Evolutionary conservation across 2,113 vertebrate species (phyloP), one percentile per base, ranked within the genome.

Genomic region (Eudyptes chrysolophus): DNA sequence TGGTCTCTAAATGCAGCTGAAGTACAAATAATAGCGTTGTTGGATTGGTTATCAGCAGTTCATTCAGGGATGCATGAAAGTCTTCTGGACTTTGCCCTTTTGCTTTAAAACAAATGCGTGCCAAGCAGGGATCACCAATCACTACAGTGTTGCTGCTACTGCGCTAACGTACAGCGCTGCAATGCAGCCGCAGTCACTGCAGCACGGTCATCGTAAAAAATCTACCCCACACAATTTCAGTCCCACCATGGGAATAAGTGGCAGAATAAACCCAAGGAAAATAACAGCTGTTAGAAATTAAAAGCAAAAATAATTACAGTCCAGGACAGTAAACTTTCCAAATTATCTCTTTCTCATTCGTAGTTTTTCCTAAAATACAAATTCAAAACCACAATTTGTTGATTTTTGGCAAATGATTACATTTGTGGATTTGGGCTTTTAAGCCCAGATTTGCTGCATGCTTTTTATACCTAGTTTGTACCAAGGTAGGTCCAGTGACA

Each of bases 31-130:
- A 82, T n/a, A 65, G 8, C 2, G 11, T 76, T 91, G 84, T 58
- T 89, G 70, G 65, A 79, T 13, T 91, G 57, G 84, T 65, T 95
- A 93, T 84, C 89, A 87, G 65, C 57, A 89, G 27, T 69, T 95
- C 77, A 42, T 52, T 84, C 30, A 27, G 34, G 27, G 94, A 93
- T 92, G 83, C 72, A 91, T 36, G 38, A 5, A 89, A 82, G 52
- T 81, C 52, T 87, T 57, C 74, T 62, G 66, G 70, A 87, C 81
- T 94, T 95, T 76, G 76, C 44, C 77, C 61, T 95, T 85, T 62
- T 61, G 51, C 49, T 87, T 92, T 92, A 84, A 84, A 92, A 42
- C 12, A 69, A 55, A 57, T 9, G 5, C 4, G 2, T 69, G 52
- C 64, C 80, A 70, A 64, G n/a, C 61, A 65, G 48, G 24, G 36